A percentile compares a stretch with the other conserved stretches of the same genome.
Conservation (phyloP, 2,888 invertebrate genomes). For the Salticus scenicus region DNA sequence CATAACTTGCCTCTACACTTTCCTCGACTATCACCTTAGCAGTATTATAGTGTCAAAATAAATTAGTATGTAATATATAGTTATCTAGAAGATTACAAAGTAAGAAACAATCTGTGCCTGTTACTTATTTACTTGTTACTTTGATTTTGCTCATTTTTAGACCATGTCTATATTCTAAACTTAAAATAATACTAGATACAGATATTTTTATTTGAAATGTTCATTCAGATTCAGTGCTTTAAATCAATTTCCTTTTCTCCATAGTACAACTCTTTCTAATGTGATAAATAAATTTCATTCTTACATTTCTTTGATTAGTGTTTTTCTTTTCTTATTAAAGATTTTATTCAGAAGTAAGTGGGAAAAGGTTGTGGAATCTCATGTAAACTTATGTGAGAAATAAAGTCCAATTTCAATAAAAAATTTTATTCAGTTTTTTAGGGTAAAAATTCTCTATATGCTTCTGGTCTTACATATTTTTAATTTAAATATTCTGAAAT, state of each 20-base stretch:
- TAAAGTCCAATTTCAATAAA: no score
- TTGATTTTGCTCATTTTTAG: background rate
- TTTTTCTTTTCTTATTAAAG: no score
- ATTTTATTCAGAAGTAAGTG: no score
- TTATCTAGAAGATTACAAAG: background rate
- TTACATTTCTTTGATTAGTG: no score
- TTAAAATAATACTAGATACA: background rate
- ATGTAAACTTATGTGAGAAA: no score
- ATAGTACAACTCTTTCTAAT: background rate
- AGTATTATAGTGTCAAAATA: background rate
- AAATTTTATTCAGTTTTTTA: no score
- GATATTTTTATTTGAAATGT: background rate
- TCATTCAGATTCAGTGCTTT: background rate
- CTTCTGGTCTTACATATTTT: no score
- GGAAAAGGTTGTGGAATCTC: no score
- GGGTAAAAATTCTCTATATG: no score
- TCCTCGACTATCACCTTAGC: constrained; percentile 1
- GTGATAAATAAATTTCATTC: constrained; percentile 5
- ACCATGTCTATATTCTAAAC: background rate
- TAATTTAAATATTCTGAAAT: no score
- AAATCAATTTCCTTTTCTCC: background rate
- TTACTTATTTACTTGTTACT: background rate
- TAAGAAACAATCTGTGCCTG: background rate
- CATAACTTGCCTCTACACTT: background rate
- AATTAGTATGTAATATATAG: background rate